phyloP scores from a whole-genome alignment of 2,797 vertebrate species.

The Orestias chungarensis region DNA sequence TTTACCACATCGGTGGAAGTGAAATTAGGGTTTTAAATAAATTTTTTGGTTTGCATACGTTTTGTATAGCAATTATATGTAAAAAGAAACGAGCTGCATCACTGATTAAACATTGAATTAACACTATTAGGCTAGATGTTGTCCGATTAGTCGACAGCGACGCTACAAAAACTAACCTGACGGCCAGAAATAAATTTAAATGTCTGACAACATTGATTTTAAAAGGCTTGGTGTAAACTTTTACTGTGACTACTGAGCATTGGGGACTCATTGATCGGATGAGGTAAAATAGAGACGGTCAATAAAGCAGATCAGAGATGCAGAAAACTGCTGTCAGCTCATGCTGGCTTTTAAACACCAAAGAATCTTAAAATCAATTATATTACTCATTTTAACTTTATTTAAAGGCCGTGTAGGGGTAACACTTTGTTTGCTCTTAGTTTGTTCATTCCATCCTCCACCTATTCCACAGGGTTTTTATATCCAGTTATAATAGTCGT shows the following conservation, averaged over 20 bases:
- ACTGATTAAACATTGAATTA: background rate
- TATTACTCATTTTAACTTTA: constrained; percentile 3
- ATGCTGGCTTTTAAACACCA: constrained; percentile 9
- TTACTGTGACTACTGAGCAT: background rate
- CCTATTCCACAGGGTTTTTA: constrained; percentile 39
- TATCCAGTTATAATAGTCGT: background rate
- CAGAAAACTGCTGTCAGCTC: constrained; percentile 11
- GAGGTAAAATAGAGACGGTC: constrained; percentile 11
- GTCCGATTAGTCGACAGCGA: background rate
- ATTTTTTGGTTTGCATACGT: background rate
- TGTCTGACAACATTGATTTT: background rate
- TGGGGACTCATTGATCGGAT: constrained; percentile 9
- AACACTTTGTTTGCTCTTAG: constrained; percentile 31
- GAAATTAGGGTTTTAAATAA: background rate
- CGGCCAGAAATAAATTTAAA: background rate
- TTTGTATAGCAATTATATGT: background rate
- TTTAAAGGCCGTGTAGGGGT: constrained; percentile 7
- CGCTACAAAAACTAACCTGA: background rate
- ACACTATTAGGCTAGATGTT: background rate
- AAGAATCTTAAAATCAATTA: constrained; percentile 1
- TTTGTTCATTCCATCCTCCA: constrained; percentile 41
- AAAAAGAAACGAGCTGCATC: background rate
- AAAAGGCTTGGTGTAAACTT: constrained; percentile 12
- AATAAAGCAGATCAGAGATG: constrained; percentile 10
- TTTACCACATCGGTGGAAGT: background rate